Evolutionary conservation across 2,113 vertebrate genomes (phyloP), one percentile per base, ranked within the genome.

Genomic region (Leiothrix lutea): DNA sequence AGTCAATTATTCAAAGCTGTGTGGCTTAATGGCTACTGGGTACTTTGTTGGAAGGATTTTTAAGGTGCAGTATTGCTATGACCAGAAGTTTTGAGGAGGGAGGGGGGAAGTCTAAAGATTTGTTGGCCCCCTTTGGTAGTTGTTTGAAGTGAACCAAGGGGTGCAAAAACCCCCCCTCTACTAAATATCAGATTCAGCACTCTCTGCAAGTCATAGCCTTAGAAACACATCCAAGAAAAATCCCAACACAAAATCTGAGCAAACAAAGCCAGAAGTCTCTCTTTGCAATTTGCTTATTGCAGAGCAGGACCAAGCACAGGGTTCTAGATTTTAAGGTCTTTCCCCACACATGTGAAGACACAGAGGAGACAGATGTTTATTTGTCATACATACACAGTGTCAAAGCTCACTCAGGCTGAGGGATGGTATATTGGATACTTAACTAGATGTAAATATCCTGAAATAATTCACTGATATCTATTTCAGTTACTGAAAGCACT

Each of bases 351-450:
- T 1, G 15, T 24, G 51, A 21, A 47, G 23, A 61, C 18, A 35
- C 44, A 51, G 4, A 66, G 45, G 50, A 66, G 12, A 28, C 5
- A 70, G n/a, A 47, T 6, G 2, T 2, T 3, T 8, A 31, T 26
- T 15, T 62, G 16, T n/a, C 33, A 28, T 11, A 35, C 7, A 23
- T 1, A 29, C 5, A 13, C 5, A 12, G 20, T 22, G 87, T 56
- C 65, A 50, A 67, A 84, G 20, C 6, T 85, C 47, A 29, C 8
- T 50, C 57, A 70, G 24, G 33, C 11, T 40, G 3, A 44, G 4
- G 3, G 28, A 25, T 11, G 25, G 4, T 6, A 5, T 23, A 38
- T 1, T 16, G 10, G 5, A 38, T 6, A 51, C 16, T 29, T 54
- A 25, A 44, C 38, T 56, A 58, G 23, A 51, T n/a, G 24, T 36